A percentile compares a stretch with the other conserved stretches of the same genome.
These are phyloP conservation scores for Pandemis cinnamomeana DNA, from an alignment of 2,888 invertebrate species.

Conservation along the genomic window DNA sequence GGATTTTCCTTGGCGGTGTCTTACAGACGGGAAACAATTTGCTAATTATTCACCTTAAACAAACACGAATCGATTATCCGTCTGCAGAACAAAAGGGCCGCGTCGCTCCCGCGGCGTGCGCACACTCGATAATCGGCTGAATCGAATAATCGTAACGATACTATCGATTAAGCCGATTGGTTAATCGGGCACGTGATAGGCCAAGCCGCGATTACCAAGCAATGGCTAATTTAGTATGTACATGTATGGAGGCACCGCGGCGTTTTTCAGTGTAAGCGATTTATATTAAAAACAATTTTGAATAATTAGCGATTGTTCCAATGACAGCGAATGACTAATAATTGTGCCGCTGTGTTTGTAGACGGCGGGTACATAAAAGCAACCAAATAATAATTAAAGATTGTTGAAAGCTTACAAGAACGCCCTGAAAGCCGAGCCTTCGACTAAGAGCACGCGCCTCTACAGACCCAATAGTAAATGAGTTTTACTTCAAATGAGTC, in stretches of 20 bases:
- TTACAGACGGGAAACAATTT: conserved; percentile 26
- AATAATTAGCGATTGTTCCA: conserved; percentile 26
- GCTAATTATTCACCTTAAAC: conserved; percentile 35
- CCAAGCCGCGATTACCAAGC: conserved; percentile 36
- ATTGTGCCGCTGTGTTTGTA: conserved; percentile 4
- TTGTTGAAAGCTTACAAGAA: conserved; percentile 6
- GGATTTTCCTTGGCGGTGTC: conserved; percentile 9
- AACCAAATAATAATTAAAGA: conserved; percentile 22
- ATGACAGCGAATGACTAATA: conserved; percentile 7
- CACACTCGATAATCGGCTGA: conserved; percentile 32
- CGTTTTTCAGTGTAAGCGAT: conserved; percentile 24
- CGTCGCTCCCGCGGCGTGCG: conserved; percentile 22
- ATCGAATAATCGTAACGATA: conserved; percentile 20
- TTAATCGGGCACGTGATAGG: conserved; percentile 41
- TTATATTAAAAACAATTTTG: conserved; percentile 36
- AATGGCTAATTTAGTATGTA: conserved; percentile 31
- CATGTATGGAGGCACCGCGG: conserved; percentile 23
- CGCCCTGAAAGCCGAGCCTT: not conserved
- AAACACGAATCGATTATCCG: conserved; percentile 33
- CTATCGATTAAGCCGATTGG: conserved; percentile 39
- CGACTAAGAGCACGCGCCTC: not conserved
- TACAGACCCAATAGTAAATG: not conserved
- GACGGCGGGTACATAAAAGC: conserved; percentile 8
- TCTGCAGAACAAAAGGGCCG: conserved; percentile 24
- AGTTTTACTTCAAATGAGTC: too few species aligned